phyloP scores from a whole-genome alignment of 2,888 invertebrate species.

The Eilema sororculum region DNA sequence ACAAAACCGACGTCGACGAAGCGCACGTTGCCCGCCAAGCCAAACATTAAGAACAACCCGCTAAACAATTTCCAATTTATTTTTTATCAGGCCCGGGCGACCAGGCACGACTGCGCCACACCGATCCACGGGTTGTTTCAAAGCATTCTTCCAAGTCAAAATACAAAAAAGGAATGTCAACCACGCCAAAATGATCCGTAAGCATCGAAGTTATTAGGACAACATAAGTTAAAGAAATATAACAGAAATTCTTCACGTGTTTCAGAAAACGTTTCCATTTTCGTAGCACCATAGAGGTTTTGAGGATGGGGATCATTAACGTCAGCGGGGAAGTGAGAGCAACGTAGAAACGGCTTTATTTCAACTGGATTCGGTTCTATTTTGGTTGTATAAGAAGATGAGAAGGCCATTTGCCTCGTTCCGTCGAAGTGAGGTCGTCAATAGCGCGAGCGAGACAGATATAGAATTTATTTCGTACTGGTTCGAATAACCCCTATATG shows the following conservation, averaged over 20 bases:
- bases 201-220: slow-evolving; percentile 78
- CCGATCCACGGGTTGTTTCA: slow-evolving; percentile 54
- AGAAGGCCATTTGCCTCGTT: slow-evolving; percentile 68
- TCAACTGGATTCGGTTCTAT: slow-evolving; percentile 41
- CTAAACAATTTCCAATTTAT: slow-evolving; percentile 66
- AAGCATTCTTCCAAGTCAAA: slow-evolving; percentile 50
- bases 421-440: slow-evolving; percentile 60
- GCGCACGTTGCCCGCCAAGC: slow-evolving; percentile 51
- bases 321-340: slow-evolving; percentile 44
- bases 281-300: slow-evolving; percentile 67
- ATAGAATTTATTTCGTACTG: slow-evolving; percentile 37
- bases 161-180: slow-evolving; percentile 79
- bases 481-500: slow-evolving; percentile 27
- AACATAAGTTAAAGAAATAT: slow-evolving; percentile 75
- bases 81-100: slow-evolving; percentile 65
- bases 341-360: slow-evolving; percentile 56
- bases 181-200: slow-evolving; percentile 85
- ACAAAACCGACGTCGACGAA: slow-evolving; percentile 56
- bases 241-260: slow-evolving; percentile 76
- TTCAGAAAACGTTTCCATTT: slow-evolving; percentile 73
- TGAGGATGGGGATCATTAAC: slow-evolving; percentile 62
- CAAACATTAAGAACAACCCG: slow-evolving; percentile 69
- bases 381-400: slow-evolving; percentile 48
- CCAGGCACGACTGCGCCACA: slow-evolving; percentile 20
- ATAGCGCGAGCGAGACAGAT: slow-evolving; percentile 70